These are phyloP conservation scores for Myioborus melanocephalus DNA, from an alignment of 2,797 vertebrate species.

Conservation along the genomic window DNA sequence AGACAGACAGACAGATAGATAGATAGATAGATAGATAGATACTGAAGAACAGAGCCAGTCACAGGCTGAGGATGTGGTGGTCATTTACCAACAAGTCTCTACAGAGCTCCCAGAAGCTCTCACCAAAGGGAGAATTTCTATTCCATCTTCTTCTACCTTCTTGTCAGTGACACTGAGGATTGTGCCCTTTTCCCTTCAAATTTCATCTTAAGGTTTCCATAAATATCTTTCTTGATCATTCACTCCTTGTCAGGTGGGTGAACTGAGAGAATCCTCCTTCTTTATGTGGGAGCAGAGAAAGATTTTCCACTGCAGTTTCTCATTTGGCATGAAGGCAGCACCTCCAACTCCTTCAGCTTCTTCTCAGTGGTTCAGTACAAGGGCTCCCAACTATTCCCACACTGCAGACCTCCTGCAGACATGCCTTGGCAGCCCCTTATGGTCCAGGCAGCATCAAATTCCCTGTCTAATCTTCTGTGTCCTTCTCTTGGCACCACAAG, in stretches of 20 bases:
- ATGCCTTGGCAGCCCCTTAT: neutral
- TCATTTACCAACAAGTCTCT: neutral
- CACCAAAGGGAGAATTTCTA: neutral
- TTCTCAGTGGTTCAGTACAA: neutral
- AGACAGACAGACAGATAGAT: too few relatives aligned
- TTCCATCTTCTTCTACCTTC: neutral
- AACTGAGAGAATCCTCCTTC: constrained; percentile 55
- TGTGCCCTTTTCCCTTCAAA: constrained; percentile 42
- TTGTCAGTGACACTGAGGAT: neutral
- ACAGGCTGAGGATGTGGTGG: neutral
- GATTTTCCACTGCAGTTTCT: constrained; percentile 47
- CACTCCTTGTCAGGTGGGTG: constrained; percentile 55
- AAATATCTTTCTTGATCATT: constrained; percentile 54
- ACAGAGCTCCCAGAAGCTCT: neutral
- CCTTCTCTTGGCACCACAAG: neutral
- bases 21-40: neutral
- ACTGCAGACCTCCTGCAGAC: neutral
- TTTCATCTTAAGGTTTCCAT: constrained; percentile 32
- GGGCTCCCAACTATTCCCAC: neutral
- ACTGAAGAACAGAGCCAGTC: neutral
- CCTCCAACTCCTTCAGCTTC: neutral
- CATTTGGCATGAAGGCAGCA: neutral
- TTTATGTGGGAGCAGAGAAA: constrained; percentile 31
- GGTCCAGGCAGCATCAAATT: neutral
- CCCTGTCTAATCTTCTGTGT: neutral